Evolutionary conservation across 2,888 invertebrate genomes (phyloP).

Genomic region (Epistrophe grossulariae): DNA sequence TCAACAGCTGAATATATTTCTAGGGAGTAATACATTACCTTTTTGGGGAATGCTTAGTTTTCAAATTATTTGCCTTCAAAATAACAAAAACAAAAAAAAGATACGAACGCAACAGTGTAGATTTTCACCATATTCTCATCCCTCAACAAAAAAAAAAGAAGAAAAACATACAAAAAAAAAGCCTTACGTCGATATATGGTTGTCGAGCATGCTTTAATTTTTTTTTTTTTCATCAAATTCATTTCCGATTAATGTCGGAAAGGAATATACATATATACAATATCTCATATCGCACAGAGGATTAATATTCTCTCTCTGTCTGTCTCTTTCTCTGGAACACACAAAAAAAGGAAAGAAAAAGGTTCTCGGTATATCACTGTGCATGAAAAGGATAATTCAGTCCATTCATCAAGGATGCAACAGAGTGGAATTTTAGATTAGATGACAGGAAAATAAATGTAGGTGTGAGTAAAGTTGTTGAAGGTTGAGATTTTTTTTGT

Average conservation of each 20-base stretch:
- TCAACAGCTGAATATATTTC: too few species aligned
- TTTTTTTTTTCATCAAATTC: background rate
- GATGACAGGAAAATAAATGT: background rate
- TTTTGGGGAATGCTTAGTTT: too few species aligned
- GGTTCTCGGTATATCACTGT: background rate
- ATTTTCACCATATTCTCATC: too few species aligned
- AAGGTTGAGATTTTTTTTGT: background rate
- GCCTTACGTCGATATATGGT: too few species aligned
- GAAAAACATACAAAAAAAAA: too few species aligned
- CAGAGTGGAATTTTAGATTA: background rate
- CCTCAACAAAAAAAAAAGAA: too few species aligned
- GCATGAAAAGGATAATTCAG: conserved; percentile 9
- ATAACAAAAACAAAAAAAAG: too few species aligned
- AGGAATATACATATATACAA: background rate
- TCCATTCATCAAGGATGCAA: conserved; percentile 14
- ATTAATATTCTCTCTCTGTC: background rate
- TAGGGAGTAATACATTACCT: too few species aligned
- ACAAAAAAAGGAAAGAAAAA: background rate
- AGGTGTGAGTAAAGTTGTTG: background rate
- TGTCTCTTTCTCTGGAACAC: background rate
- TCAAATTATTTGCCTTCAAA: too few species aligned
- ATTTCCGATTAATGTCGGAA: conserved; percentile 6
- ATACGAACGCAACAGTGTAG: too few species aligned
- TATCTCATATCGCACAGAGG: background rate
- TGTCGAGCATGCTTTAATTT: too few species aligned